These are phyloP conservation scores for Periophthalmodon schlosseri DNA, from an alignment of 2,113 vertebrate genomes.

Conservation along the genomic window DNA sequence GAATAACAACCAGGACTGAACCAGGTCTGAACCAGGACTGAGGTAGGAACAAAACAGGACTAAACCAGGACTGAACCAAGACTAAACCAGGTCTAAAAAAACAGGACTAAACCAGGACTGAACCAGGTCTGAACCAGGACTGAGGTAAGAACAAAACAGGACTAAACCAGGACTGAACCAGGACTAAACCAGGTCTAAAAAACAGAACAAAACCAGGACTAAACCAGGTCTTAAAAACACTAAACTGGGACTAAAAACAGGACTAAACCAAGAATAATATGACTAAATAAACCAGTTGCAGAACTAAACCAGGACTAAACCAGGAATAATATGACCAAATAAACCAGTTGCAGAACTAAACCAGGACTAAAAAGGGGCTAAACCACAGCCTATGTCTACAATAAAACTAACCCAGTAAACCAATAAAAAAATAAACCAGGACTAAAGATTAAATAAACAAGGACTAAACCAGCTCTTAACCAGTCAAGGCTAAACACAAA, in stretches of 20 bases:
- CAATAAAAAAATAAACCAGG: neutral
- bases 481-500: neutral
- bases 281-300: neutral
- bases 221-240: neutral
- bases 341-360: neutral
- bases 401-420: too few relatives aligned
- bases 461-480: neutral
- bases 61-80: too few relatives aligned
- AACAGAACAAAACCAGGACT: neutral
- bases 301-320: neutral
- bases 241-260: too few relatives aligned
- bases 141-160: neutral
- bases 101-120: too few relatives aligned
- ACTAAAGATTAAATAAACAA: neutral
- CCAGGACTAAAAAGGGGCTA: neutral
- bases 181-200: neutral
- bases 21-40: too few relatives aligned
- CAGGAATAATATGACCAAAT: neutral
- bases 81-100: too few relatives aligned
- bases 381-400: neutral
- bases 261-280: neutral
- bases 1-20: too few relatives aligned
- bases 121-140: neutral
- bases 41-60: too few relatives aligned
- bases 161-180: neutral